Evolutionary conservation across 2,113 vertebrate genomes (phyloP), one percentile per base, ranked within the genome.

Genomic region (Phodopus roborovskii): DNA sequence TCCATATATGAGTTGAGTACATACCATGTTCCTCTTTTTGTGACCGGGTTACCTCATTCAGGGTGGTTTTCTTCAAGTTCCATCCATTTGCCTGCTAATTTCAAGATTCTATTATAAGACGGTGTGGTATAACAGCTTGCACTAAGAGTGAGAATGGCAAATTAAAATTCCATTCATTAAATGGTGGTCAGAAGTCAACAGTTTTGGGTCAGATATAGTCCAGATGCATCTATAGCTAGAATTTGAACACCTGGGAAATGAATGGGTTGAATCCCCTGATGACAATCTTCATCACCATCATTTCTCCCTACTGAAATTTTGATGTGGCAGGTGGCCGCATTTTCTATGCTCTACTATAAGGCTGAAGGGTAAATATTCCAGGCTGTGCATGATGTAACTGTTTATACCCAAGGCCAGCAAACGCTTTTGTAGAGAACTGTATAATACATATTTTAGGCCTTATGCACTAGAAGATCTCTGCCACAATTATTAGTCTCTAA

Each of bases 271-370:
- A 81, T 12, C 87, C 6, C 30, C 36, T 83, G 71, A 26, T 16
- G 62, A 33, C 0, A 58, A 60, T 58, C 28, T 64, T 90, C 16
- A 73, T 82, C 30, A 28, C n/a, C 15, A 42, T 73, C 75, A 53
- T 84, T 81, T 96, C 16, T 77, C 33, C 93, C 20, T 64, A 9
- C 28, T 84, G 45, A 81, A 50, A 68, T 92, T 95, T 92, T 88
- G 12, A 62, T 92, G 86, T 60, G 24, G 36, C 30, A 74, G 11
- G 64, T 62, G 24, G 3, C 78, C 45, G 11, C 84, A 58, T 68
- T 82, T 91, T 95, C 60, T 42, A 36, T 88, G 73, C 91, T 87
- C 56, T 73, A 22, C 17, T 48, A 2, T 70, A 87, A 60, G 7
- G 11, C 15, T 86, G n/a, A 96, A 88, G 48, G 45, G 17, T 81